Conservation (phyloP, 64 coral and sea anemone genomes). For the Stylophora pistillata region DNA sequence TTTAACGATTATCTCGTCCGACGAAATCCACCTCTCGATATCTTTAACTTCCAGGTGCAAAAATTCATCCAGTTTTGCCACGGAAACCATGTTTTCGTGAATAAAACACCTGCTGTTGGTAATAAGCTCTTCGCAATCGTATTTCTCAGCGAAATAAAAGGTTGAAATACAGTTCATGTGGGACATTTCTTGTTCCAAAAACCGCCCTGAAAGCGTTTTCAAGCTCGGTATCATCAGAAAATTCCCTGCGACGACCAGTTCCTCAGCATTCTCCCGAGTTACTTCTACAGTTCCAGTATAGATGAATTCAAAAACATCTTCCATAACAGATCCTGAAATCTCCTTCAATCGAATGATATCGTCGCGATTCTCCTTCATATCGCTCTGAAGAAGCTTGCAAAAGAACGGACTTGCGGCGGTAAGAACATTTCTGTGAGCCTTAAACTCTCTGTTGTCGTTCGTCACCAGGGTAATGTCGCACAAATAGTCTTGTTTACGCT, state of each 20-base stretch:
- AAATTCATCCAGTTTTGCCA: not conserved
- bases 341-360: not conserved
- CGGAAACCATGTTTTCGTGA: not conserved
- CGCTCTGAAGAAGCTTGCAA: too few species aligned
- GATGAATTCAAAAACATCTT: not conserved
- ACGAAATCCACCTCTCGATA: slow-evolving; percentile 3
- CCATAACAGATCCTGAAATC: not conserved
- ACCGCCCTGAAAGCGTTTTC: not conserved
- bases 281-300: too few species aligned
- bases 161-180: not conserved
- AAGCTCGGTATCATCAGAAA: not conserved
- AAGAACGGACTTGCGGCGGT: too few species aligned
- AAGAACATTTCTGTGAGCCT: too few species aligned
- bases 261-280: not conserved
- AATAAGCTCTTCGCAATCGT: not conserved
- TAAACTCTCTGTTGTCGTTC: too few species aligned
- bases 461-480: too few species aligned
- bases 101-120: not conserved
- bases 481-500: not conserved
- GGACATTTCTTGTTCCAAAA: not conserved
- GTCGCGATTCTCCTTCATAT: too few species aligned
- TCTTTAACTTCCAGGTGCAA: not conserved
- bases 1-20: not conserved
- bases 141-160: slow-evolving; percentile 21
- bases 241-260: not conserved